Conservation (phyloP, 2,888 invertebrate genomes). For the Amphimallon solstitiale region DNA sequence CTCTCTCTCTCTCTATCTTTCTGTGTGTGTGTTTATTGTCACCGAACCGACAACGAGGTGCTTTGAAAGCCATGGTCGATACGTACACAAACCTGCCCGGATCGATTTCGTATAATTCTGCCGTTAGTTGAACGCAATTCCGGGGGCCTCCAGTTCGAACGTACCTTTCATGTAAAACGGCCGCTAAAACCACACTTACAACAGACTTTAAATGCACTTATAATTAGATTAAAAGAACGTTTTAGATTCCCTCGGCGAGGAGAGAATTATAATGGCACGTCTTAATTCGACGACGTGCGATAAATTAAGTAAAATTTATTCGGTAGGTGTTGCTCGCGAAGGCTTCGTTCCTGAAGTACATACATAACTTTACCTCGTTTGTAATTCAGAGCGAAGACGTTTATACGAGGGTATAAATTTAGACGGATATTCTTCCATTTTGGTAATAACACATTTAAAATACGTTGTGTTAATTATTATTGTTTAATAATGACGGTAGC, state of each 20-base stretch:
- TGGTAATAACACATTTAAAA: too few species aligned
- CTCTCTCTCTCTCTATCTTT: too few species aligned
- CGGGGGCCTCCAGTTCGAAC: neutral
- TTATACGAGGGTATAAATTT: conserved; percentile 24
- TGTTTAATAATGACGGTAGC: too few species aligned
- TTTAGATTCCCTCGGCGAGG: neutral
- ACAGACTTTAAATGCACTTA: conserved; percentile 5
- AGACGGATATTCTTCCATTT: neutral
- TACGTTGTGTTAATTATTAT: too few species aligned
- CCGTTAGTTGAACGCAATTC: conserved; percentile 42
- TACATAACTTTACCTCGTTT: neutral
- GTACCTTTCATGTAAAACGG: neutral
- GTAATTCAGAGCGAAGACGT: conserved; percentile 13
- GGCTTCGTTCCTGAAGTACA: neutral
- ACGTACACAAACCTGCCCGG: conserved; percentile 26
- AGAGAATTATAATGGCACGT: neutral
- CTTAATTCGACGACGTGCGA: conserved; percentile 14
- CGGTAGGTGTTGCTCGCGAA: conserved; percentile 9
- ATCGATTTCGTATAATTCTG: conserved; percentile 47
- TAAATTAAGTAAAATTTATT: conserved; percentile 16
- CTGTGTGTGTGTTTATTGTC: neutral
- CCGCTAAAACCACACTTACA: neutral
- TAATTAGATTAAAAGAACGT: conserved; percentile 19
- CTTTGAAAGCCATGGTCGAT: conserved; percentile 37
- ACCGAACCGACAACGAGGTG: too few species aligned